Evolutionary conservation across 2,113 vertebrate species (phyloP).

Genomic region (Boulengerochromis microlepis): DNA sequence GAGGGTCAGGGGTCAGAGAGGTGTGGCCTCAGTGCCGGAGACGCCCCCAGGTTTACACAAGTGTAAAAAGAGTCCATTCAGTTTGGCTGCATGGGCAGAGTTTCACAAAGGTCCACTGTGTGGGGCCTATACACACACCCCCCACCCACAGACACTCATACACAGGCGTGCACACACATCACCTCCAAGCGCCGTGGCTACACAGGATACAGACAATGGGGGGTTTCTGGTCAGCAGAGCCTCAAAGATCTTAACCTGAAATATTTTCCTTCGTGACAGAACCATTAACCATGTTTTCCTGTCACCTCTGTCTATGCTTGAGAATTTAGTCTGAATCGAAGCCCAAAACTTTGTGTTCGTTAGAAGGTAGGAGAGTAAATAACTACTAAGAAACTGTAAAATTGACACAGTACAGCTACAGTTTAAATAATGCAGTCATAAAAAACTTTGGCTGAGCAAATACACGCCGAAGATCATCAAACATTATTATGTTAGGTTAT

Average conservation of each 20-base stretch:
- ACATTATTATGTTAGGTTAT: neutral
- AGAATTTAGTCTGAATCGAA: neutral
- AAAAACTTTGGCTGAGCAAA: neutral
- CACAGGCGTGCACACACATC: slow-evolving; percentile 18
- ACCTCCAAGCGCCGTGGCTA: slow-evolving; percentile 21
- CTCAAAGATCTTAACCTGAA: slow-evolving; percentile 42
- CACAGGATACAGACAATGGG: slow-evolving; percentile 53
- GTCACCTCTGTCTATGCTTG: neutral
- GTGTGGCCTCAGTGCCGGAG: slow-evolving; percentile 55
- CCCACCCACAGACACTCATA: neutral
- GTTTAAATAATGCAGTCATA: neutral
- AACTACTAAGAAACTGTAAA: neutral
- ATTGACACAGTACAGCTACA: neutral
- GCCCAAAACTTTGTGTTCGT: neutral
- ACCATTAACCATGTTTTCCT: neutral
- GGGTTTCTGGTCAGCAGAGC: slow-evolving; percentile 39
- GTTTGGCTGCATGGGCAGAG: slow-evolving; percentile 53
- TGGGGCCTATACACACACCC: slow-evolving; percentile 40
- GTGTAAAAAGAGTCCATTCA: slow-evolving; percentile 78
- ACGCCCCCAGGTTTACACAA: slow-evolving; percentile 74
- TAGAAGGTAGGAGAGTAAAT: neutral
- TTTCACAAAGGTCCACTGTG: slow-evolving; percentile 75
- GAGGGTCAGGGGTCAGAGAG: slow-evolving; percentile 65
- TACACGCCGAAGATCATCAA: neutral
- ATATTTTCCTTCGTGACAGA: neutral